Evolutionary conservation across 2,113 vertebrate genomes (phyloP).

Genomic region (Salvelinus namaycush): DNA sequence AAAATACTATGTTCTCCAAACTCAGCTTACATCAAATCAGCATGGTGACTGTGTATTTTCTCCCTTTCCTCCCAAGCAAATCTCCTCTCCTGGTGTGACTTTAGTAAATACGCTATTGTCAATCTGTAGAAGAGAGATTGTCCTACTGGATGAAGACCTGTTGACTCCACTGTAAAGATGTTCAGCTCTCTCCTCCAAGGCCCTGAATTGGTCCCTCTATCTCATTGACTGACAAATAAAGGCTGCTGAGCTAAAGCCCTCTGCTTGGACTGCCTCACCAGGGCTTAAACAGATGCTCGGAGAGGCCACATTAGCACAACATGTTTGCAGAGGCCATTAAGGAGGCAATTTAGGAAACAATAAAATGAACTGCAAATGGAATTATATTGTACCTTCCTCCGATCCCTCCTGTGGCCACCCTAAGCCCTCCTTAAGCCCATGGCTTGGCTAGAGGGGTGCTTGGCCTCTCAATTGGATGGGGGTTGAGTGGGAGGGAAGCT

Average conservation of each 20-base stretch:
- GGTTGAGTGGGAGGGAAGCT: conserved; percentile 1
- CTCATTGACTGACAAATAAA: conserved; percentile 62
- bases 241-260: conserved; percentile 33
- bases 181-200: conserved; percentile 42
- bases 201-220: conserved; percentile 47
- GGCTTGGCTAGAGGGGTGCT: conserved; percentile 46
- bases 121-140: conserved; percentile 2
- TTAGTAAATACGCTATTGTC: background rate
- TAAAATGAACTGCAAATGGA: conserved; percentile 72
- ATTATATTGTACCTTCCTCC: conserved; percentile 61
- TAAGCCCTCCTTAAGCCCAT: conserved; percentile 35
- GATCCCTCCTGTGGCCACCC: conserved; percentile 49
- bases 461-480: conserved; percentile 26
- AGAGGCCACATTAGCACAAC: conserved; percentile 68
- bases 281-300: conserved; percentile 46
- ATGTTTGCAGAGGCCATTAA: conserved; percentile 70
- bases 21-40: background rate
- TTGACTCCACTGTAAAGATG: conserved; percentile 50
- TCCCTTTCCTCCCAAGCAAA: background rate
- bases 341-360: conserved; percentile 73
- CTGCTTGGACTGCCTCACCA: conserved; percentile 41
- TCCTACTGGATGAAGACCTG: conserved; percentile 37
- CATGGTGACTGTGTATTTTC: background rate
- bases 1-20: background rate
- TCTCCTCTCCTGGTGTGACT: background rate